Evolutionary conservation across 2,888 invertebrate genomes (phyloP), one percentile per base, ranked within the genome.

Genomic region (Calephelis perditalis): DNA sequence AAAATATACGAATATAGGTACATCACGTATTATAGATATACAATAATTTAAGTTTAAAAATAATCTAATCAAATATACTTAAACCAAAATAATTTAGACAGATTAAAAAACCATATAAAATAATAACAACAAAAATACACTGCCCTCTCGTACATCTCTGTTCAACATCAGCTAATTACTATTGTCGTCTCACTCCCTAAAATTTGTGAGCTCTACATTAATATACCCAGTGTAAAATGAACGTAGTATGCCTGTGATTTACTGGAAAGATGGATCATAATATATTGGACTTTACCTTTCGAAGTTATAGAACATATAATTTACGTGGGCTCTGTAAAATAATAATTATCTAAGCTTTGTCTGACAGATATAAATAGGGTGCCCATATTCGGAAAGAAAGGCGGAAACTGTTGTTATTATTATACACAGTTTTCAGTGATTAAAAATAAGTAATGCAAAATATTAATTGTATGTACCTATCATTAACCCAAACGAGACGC

Each of bases 261-360:
- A 57, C 56, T 45, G 44, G 35, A 35, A 43, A 35, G 7, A 60
- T 60, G 68, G 68, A 52, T 67, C 75, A 68, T 56, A 56, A 49
- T 67, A 67, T 64, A 64, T 65, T 71, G 71, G 62, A 57, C 62
- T 61, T 71, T 73, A 73, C 71, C 55, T 70, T 68, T 68, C 67
- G 72, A 54, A 54, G 35, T 54, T 68, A 72, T 70, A 70, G 69
- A 69, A 71, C 72, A 74, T 82, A 81, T 86, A 86, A 86, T 86
- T 85, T 82, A 82, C 81, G 76, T 70, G 71, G 72, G 71, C 67
- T 67, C 73, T 73, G 83, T 85, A 82, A 86, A 86, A 84, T 84
- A 83, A 84, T 87, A 82, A 86, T 86, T 85, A 86, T 79, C 79
- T 79, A 61, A 73, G 71, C 75, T 67, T 79, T 77, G 74, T 73